phyloP scores from a whole-genome alignment of 2,113 vertebrate genomes.

The Emydura subglobosa region DNA sequence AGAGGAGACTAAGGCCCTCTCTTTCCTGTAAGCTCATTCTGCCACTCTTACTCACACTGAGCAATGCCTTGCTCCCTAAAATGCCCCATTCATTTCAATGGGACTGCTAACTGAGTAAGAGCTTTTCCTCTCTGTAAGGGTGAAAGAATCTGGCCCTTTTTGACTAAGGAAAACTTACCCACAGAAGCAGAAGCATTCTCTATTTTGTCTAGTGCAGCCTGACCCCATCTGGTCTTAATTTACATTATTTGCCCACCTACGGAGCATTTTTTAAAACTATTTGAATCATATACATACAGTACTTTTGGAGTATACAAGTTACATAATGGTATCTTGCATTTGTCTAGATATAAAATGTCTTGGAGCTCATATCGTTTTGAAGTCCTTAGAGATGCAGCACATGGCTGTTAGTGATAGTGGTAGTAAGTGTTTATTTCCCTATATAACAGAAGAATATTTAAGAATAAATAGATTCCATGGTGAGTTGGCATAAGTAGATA shows the following conservation, averaged over 20 bases:
- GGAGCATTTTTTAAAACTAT: neutral
- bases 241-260: neutral
- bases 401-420: neutral
- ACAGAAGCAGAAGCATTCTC: neutral
- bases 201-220: neutral
- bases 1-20: neutral
- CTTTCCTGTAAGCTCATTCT: neutral
- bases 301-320: neutral
- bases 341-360: neutral
- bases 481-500: neutral
- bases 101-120: neutral
- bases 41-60: neutral
- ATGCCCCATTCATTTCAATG: neutral
- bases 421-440: neutral
- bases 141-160: constrained; percentile 8
- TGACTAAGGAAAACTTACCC: neutral
- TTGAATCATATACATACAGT: neutral
- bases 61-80: neutral
- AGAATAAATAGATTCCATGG: neutral
- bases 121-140: neutral
- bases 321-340: neutral
- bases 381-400: neutral
- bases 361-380: neutral
- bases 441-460: neutral
- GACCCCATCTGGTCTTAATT: neutral